Conservation (phyloP, 1,140 invertebrate species). For the Doryteuthis pealeii region DNA sequence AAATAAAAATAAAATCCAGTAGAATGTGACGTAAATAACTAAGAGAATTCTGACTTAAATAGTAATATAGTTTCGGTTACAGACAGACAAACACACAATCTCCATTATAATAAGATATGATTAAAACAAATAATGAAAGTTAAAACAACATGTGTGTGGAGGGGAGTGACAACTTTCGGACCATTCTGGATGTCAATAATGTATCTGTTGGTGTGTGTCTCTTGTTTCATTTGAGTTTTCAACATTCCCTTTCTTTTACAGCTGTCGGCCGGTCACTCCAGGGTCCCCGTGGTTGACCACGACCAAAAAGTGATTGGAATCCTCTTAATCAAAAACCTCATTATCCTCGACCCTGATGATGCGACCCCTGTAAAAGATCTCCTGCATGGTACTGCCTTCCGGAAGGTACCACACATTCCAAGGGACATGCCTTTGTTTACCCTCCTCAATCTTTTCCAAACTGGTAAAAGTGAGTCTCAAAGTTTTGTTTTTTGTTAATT, state of each 20-base stretch:
- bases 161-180: too few relatives aligned
- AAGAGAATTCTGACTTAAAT: too few relatives aligned
- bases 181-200: too few relatives aligned
- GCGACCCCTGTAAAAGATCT: constrained; percentile 33
- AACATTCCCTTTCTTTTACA: neutral
- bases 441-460: constrained; percentile 53
- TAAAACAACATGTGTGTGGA: too few relatives aligned
- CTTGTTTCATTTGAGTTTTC: too few relatives aligned
- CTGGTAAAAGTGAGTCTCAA: constrained; percentile 49
- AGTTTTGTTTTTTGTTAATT: neutral
- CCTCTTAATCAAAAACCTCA: constrained; percentile 49
- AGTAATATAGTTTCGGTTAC: too few relatives aligned
- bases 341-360: constrained; percentile 46
- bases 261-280: constrained; percentile 34
- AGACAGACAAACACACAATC: too few relatives aligned
- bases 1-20: too few relatives aligned
- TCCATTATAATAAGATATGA: too few relatives aligned
- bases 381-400: constrained; percentile 28
- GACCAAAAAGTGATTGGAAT: constrained; percentile 40
- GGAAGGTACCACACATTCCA: constrained; percentile 34
- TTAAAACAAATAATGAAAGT: too few relatives aligned
- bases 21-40: too few relatives aligned
- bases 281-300: constrained; percentile 44
- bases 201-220: too few relatives aligned
- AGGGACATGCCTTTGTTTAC: constrained; percentile 48